Conservation (phyloP, 2,888 invertebrate species). For the Steinernema carpocapsae region DNA sequence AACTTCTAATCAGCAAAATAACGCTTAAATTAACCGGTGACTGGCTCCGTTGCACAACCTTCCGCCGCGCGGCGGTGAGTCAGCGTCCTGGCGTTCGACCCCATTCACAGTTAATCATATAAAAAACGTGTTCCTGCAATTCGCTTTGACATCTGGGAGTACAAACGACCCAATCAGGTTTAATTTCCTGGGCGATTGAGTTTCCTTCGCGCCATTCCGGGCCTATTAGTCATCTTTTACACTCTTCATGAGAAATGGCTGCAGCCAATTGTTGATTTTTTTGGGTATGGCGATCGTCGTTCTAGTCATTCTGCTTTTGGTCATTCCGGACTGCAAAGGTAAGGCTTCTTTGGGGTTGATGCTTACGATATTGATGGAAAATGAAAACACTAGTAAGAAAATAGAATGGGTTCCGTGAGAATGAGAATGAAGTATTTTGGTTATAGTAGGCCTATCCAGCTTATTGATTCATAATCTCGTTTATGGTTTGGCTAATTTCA, state of each 20-base stretch:
- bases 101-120: slow-evolving; percentile 17
- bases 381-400: not conserved
- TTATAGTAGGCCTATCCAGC: not conserved
- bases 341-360: not conserved
- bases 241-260: not conserved
- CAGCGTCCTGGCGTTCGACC: not conserved
- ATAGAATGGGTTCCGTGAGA: not conserved
- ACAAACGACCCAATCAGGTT: not conserved
- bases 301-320: not conserved
- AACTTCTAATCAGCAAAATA: too few species aligned
- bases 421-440: not conserved
- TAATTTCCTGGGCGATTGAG: not conserved
- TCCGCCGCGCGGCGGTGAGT: not conserved
- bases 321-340: not conserved
- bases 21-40: too few species aligned
- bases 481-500: not conserved
- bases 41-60: not conserved
- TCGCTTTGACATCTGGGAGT: not conserved
- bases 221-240: not conserved
- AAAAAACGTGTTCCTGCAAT: slow-evolving; percentile 30
- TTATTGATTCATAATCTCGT: not conserved
- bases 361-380: too few species aligned
- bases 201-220: not conserved
- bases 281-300: not conserved
- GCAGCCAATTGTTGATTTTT: not conserved